phyloP scores from a whole-genome alignment of 2,113 vertebrate genomes.

The Tiliqua scincoides region DNA sequence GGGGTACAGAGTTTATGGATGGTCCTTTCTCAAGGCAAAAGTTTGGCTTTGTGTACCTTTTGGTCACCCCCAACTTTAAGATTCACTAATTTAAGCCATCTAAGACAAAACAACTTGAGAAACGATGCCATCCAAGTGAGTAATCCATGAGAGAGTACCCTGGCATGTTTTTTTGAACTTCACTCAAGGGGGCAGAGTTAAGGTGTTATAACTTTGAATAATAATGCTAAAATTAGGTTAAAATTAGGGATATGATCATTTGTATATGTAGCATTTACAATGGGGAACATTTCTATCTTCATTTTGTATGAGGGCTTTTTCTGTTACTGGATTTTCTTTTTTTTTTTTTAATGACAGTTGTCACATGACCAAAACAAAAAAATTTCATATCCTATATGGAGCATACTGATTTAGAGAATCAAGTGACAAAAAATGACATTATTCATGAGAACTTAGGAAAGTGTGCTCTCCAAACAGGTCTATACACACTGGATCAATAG shows the following conservation, averaged over 20 bases:
- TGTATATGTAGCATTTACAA: not conserved
- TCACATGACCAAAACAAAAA: not conserved
- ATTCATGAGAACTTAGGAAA: not conserved
- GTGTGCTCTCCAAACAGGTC: not conserved
- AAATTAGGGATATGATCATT: not conserved
- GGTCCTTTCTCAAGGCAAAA: not conserved
- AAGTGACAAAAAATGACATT: not conserved
- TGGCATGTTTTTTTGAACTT: not conserved
- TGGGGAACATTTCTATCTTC: not conserved
- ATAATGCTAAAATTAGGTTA: not conserved
- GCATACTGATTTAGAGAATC: not conserved
- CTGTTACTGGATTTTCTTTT: too few species aligned
- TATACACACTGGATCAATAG: not conserved
- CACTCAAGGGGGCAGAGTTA: not conserved
- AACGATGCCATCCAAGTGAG: not conserved
- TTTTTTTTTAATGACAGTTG: not conserved
- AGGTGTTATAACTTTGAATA: not conserved
- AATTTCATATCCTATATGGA: slow-evolving; percentile 7
- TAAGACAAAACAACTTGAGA: not conserved
- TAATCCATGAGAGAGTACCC: too few species aligned
- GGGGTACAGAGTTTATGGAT: not conserved
- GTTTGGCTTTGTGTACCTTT: not conserved
- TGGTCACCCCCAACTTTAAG: not conserved
- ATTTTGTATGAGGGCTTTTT: not conserved
- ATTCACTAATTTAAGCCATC: not conserved